Evolutionary conservation across 2,113 vertebrate species (phyloP), one percentile per base, ranked within the genome.

Genomic region (Vulpes lagopus): DNA sequence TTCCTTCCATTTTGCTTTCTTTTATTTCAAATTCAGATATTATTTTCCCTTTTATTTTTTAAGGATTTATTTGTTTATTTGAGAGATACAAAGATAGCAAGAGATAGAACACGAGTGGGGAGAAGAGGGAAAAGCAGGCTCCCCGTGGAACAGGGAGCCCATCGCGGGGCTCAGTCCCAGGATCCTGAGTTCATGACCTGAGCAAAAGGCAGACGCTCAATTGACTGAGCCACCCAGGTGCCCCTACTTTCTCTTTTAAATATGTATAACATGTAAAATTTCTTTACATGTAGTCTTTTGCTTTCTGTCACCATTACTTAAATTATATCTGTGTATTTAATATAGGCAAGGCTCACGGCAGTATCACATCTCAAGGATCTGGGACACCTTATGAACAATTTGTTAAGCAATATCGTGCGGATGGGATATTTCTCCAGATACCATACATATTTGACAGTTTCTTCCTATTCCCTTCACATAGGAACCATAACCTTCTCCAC

Each of bases 11-110:
- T 51, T 59, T 92, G 60, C 6, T 83, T 73, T 35, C 53, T 53
- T 96, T 88, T 67, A 69, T 67, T 95, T 93, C 74, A 9, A 78
- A 79, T 78, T 74, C 49, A 65, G 25, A 65, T 69, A 86, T 38
- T 55, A 79, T 89, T 92, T 94, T 94, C 64, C 79, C 57, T 64
- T 87, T 81, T 76, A 92, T 43, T 43, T 43, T 43, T 43, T 43
- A 43, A 43, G 43, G 43, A 43, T 43, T 43, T 43, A 43, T 43
- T 43, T 43, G 43, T 43, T 43, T 43, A 43, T 43, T 43, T 43
- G 43, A 43, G 43, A 43, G 43, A 43, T 43, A 43, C 43, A 43
- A 43, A 43, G 43, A 43, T 43, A 43, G 43, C 43, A 43, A 43
- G 43, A 7, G 43, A 43, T 43, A 43, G 43, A 43, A 43, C 43